Evolutionary conservation across 2,797 vertebrate species (phyloP), one percentile per base, ranked within the genome.

Genomic region (Gymnoscopelus braueri): DNA sequence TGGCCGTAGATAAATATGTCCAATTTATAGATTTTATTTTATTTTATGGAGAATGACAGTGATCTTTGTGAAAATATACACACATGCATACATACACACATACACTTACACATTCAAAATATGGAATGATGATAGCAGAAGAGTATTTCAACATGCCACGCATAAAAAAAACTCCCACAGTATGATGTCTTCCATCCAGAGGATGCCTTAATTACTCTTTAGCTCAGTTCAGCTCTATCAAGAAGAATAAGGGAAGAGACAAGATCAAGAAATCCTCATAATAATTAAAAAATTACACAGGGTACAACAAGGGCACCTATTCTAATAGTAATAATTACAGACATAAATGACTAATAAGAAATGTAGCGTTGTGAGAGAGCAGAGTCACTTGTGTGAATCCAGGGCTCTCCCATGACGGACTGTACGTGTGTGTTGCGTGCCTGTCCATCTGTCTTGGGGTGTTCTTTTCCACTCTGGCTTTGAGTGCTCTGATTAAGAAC

Each of bases 191-290:
- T 70, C 19, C 19, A 88, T 85, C 71, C 73, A 70, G 72, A 82
- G 77, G 83, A 70, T 76, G 75, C 81, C 80, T 68, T 80, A 77
- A 83, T 88, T 88, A 78, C 82, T 87, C 77, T 81, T 83, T 71
- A 80, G 86, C 80, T 83, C 79, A 90, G 88, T 90, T 91, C 84
- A 77, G 90, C 83, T 85, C 80, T 85, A 85, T 91, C 88, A 84
- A 87, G 81, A 82, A 83, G 77, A 87, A 82, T 79, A 87, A 84
- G 83, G 74, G 87, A 68, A 61, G 78, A 90, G 89, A 91, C 87
- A 85, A 90, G 89, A 93, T 92, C 78, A 88, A 89, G 85, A 92
- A 89, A 88, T 85, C 85, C 71, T 85, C 87, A 91, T 90, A 89
- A 83, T 87, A 91, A 92, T 91, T 87, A 90, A 78, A 79, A 90